Base-by-base conservation (phyloP, 2,113 vertebrate species). In the Chloebia gouldiae region DNA sequence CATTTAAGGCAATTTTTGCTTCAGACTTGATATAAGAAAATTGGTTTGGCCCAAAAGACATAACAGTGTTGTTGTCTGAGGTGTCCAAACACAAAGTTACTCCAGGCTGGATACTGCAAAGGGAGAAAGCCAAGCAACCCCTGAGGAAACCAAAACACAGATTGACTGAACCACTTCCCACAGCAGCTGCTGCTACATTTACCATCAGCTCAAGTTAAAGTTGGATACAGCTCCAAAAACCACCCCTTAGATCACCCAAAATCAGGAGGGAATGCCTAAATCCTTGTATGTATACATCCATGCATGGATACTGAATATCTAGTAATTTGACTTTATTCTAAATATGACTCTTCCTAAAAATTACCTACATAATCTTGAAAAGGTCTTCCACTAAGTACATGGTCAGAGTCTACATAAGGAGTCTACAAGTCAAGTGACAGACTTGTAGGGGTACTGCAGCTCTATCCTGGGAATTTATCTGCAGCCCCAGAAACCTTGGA, bases 301-400 rank as follows among this genome's bases (percentile, higher is more conserved):
- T 13, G 7, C 6, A 11, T 0, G 16, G 39, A 11, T 9, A 27
- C 1, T 35, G 27, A 73, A 44, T 30, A 39, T 6, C 17, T 0
- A 47, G 10, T 14, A 49, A 59, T 35, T 39, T 42, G 17, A 42
- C 40, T 88, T 78, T 17, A 54, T 59, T 64, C 44, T 60, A 50
- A 23, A 19, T n/a, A 51, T 12, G 4, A 9, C 11, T 60, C 42
- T n/a, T 66, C 28, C 47, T 47, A 57, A 85, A 81, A 69, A 22
- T 28, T 4, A 51, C 23, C 31, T 31, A 6, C 14, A 8, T 8
- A 17, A 33, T 13, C 42, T 54, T 3, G 2, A 13, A 81, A 51
- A 51, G 3, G 10, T 79, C 37, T 71, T 79, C 13, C 73, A 17
- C 7, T 42, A 49, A 61, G 27, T 10, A 44, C 11, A 5, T 0